A percentile compares a stretch with the other conserved stretches of the same genome.
Conservation (phyloP, 2,888 invertebrate genomes). For the Dicranocentrus wangi region DNA sequence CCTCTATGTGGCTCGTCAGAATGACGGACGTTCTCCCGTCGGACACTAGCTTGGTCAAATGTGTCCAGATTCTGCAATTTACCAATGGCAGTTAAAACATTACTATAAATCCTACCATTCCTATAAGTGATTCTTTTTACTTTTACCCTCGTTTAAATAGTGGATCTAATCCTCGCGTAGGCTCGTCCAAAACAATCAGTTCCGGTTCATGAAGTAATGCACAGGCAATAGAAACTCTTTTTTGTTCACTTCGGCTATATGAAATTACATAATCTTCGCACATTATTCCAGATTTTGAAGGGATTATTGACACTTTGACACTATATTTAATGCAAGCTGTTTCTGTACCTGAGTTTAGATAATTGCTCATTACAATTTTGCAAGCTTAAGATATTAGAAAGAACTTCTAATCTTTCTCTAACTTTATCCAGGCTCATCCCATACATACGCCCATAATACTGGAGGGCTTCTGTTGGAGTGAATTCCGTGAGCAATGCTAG, state of each 20-base stretch:
- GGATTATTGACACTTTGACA: background rate
- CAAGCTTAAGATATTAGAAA: conserved; percentile 54
- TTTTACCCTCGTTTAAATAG: conserved; percentile 56
- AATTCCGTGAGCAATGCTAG: conserved; percentile 58
- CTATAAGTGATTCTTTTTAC: conserved; percentile 3
- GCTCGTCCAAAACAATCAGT: conserved; percentile 54
- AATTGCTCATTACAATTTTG: conserved; percentile 54
- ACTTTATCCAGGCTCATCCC: conserved; percentile 60
- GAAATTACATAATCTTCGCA: background rate
- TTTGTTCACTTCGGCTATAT: conserved; percentile 52
- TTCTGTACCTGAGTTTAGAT: conserved; percentile 34
- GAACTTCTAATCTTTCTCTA: conserved; percentile 42
- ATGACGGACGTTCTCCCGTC: conserved; percentile 64
- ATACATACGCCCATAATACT: conserved; percentile 61
- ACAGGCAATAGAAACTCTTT: conserved; percentile 55
- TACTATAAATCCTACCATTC: too few species aligned
- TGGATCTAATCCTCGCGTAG: conserved; percentile 45
- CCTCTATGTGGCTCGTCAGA: conserved; percentile 54
- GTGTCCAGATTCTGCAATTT: conserved; percentile 55
- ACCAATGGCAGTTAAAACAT: too few species aligned
- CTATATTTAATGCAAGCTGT: background rate
- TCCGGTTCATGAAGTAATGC: conserved; percentile 58
- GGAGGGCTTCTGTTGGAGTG: conserved; percentile 52
- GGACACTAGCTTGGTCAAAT: conserved; percentile 58
- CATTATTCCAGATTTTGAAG: background rate